Base-by-base conservation (phyloP, 2,113 vertebrate species). In the Cathartes aura region DNA sequence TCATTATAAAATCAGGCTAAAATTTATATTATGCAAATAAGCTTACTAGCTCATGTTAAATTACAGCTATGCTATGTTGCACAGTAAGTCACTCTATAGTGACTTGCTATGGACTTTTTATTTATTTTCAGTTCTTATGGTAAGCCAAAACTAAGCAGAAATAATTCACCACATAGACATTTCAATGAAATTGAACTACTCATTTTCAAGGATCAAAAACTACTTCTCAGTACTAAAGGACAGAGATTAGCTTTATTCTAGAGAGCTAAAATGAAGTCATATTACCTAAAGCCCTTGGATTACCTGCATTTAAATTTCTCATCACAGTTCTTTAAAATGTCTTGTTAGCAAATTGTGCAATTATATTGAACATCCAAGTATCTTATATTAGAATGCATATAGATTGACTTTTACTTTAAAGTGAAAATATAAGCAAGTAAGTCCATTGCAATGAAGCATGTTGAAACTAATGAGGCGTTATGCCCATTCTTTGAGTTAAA, bases 21-120 rank as follows among this genome's bases (percentile, higher is more conserved):
- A 95, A 95, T 93, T 76, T 91, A 79, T 90, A 87, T 94, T 96
- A 95, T 95, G 85, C 58, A 96, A 96, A 97, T 93, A 87, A 78
- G 40, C 22, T 93, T 89, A 80, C 52, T 72, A 86, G 55, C 50
- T 74, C 70, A 45, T 73, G 45, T 64, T 82, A 93, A 96, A 96
- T 94, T 95, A 82, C 66, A 94, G 22, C 32, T 93, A 68, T 47
- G 66, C 20, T 73, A 21, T 48, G 58, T 85, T 96, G 70, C 62
- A 73, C 70, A 96, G 64, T 85, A 91, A 94, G 50, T 26, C 62
- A 73, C 43, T 91, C 45, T 36, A 24, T 30, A 90, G 50, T 92
- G 89, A 82, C 58, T 90, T 81, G 32, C 17, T 88, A 38, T 27
- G 43, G 70, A 86, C 45, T 78, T 83, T 81, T 62, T 50, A 86